These are phyloP conservation scores for Trichopoda pennipes DNA, from an alignment of 2,888 invertebrate species.

Conservation along the genomic window DNA sequence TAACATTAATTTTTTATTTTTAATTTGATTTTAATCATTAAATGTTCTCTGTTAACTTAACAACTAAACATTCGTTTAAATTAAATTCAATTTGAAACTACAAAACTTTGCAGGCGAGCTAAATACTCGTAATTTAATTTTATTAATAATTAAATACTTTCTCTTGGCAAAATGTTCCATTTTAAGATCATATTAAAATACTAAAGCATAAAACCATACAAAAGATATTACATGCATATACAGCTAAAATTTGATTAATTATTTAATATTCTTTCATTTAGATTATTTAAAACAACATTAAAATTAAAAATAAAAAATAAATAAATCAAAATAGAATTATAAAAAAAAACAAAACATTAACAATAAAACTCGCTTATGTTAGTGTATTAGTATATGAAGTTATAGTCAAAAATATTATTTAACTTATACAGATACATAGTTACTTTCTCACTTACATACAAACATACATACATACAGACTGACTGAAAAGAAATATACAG, in stretches of 20 bases:
- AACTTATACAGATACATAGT: neutral
- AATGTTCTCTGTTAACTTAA: constrained; percentile 8
- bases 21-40: neutral
- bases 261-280: too few species aligned
- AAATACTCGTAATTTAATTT: constrained; percentile 33
- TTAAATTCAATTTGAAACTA: constrained; percentile 33
- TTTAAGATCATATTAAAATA: constrained; percentile 18
- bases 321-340: too few species aligned
- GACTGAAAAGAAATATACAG: too few species aligned
- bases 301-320: too few species aligned
- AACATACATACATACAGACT: too few species aligned
- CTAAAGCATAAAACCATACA: constrained; percentile 25
- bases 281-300: too few species aligned
- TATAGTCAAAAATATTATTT: neutral
- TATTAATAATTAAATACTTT: too few species aligned
- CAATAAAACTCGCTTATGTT: constrained; percentile 6
- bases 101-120: constrained; percentile 52
- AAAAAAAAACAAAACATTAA: neutral
- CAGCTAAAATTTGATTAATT: too few species aligned
- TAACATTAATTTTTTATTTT: constrained; percentile 54
- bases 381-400: constrained; percentile 11
- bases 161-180: neutral
- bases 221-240: constrained; percentile 11
- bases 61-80: neutral
- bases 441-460: too few species aligned